Base-by-base conservation (phyloP, 2,797 vertebrate genomes). In the Pseudochaenichthys georgianus region DNA sequence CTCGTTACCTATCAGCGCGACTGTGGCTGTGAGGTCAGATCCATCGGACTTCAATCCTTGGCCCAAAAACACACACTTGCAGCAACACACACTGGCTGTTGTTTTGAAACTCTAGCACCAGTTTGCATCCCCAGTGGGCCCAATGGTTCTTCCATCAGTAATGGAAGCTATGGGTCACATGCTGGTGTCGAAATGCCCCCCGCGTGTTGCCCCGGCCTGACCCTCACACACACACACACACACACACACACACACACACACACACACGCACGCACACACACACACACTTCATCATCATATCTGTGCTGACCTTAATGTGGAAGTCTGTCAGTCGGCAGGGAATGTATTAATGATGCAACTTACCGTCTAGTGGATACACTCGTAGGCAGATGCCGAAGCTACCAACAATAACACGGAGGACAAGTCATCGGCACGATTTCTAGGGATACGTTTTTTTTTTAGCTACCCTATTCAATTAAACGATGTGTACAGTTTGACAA, bases 71-170 rank as follows among this genome's bases (percentile, higher is more conserved):
- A 54, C 65, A 17, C 31, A 48, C 7, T 54, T 63, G 11, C 31
- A n/a, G 54, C 21, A 34, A 46, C 63, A 69, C 74, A 80, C 34
- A 50, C 64, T 16, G 16, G 42, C 15, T 53, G 82, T 80, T 91
- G 87, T 91, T 92, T 88, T 89, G 89, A 92, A 92, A 92, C 86
- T 60, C 85, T 82, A 91, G 81, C 62, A 66, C 17, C 53, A 1
- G 73, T 62, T 74, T 54, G 74, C 77, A 54, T 52, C 71, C 78
- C 78, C 71, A 42, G 62, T 45, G 75, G 66, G 69, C 66, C 70
- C 71, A 59, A 70, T 50, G 64, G 55, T 81, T 70, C 8, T 46
- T 80, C 79, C 77, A 73, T 92, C 73, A 84, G 80, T 86, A 64
- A 88, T 70, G 67, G 77, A 83, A 89, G 77, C 70, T 52, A 71